These are phyloP conservation scores for Anhinga anhinga DNA, from an alignment of 2,113 vertebrate species.

Conservation along the genomic window DNA sequence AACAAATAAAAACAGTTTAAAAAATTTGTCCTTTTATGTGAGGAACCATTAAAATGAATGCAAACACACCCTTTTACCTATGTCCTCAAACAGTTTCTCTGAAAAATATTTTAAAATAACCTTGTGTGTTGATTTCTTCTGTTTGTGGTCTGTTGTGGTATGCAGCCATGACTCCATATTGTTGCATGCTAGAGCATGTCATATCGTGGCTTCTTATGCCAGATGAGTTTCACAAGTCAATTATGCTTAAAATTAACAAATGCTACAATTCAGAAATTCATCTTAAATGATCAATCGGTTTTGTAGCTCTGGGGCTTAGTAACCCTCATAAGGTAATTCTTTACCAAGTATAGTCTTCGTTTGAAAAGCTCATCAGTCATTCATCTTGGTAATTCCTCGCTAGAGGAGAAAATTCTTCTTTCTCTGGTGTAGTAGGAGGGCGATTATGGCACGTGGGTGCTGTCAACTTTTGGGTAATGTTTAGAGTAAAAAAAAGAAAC, in stretches of 20 bases:
- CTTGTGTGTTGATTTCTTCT: background rate
- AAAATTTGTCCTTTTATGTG: background rate
- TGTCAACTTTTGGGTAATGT: background rate
- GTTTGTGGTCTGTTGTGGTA: background rate
- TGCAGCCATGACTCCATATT: background rate
- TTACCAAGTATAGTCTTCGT: background rate
- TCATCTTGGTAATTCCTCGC: background rate
- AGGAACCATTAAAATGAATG: background rate
- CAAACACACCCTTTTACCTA: background rate
- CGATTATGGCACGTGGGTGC: accelerated
- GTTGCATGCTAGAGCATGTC: background rate
- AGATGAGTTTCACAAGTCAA: background rate
- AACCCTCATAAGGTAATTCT: background rate
- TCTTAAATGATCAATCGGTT: background rate
- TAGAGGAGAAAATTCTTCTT: background rate
- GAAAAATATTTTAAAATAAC: background rate
- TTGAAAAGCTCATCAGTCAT: background rate
- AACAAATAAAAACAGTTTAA: background rate
- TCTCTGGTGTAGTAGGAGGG: background rate
- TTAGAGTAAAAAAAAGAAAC: background rate
- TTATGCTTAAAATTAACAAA: background rate
- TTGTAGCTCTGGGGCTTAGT: background rate
- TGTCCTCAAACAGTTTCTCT: background rate
- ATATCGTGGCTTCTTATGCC: background rate
- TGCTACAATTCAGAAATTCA: background rate